Evolutionary conservation across 2,797 vertebrate genomes (phyloP).

Genomic region (Chelmon rostratus): DNA sequence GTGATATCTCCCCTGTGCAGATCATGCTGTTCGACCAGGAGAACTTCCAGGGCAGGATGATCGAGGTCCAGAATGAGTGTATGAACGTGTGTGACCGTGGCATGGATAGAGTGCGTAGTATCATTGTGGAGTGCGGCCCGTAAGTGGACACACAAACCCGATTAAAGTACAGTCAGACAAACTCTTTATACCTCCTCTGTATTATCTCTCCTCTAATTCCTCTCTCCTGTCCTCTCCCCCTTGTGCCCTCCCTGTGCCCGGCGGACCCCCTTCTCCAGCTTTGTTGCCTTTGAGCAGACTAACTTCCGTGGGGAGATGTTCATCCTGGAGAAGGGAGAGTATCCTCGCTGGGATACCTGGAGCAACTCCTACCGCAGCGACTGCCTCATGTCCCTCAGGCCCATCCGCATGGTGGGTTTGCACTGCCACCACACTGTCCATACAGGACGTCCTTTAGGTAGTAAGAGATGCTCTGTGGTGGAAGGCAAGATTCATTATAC

Average conservation of each 20-base stretch:
- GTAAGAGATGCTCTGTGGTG: neutral
- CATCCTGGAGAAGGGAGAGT: constrained; percentile 97
- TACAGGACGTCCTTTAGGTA: neutral
- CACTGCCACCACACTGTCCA: accelerated
- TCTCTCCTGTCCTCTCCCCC: constrained; percentile 40
- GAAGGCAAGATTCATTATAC: neutral
- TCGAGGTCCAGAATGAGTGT: constrained; percentile 93
- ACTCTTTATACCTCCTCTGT: neutral
- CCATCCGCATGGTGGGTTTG: constrained; percentile 91
- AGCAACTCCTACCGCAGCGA: constrained; percentile 97
- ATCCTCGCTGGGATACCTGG: constrained; percentile 98
- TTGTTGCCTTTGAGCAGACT: constrained; percentile 95
- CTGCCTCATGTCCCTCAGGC: constrained; percentile 95
- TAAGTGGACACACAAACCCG: constrained; percentile 84
- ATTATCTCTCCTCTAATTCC: constrained; percentile 33
- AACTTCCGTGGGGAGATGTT: constrained; percentile 98
- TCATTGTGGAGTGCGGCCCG: constrained; percentile 94
- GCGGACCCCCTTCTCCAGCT: constrained; percentile 83
- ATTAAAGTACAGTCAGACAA: neutral
- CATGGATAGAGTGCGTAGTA: constrained; percentile 93
- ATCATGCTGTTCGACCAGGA: constrained; percentile 94
- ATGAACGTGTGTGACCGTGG: constrained; percentile 92
- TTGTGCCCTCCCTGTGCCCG: constrained; percentile 4
- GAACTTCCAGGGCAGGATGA: constrained; percentile 95
- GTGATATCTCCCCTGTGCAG: constrained; percentile 73